Base-by-base conservation (phyloP, 30 jellyfish, hydroid and myxozoan genomes). In the Calvadosia cruxmelitensis region DNA sequence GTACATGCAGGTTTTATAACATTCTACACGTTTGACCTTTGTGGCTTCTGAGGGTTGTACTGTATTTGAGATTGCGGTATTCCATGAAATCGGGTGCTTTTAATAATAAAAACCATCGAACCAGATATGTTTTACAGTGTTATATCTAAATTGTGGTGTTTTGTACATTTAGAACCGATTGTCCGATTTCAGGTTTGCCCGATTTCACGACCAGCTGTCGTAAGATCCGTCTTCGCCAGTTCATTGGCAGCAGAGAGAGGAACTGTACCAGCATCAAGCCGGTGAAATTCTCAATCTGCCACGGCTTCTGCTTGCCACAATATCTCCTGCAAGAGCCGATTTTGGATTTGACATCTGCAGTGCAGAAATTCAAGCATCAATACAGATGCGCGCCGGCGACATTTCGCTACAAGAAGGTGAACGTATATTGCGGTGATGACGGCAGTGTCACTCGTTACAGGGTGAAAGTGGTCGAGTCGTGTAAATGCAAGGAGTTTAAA, bases 231-330 rank as follows among this genome's bases (percentile, higher is more conserved):
- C 61, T 81, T 30, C 51, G 86, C 0, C 72, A 65, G 48, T 81
- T 72, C 68, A 73, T 81, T 5, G 93, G 93, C 7, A 81, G 73
- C 68, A 72, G 67, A 67, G 93, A 81, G 15, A 69, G 93, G 51
- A 81, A 81, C 34, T 81, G 93, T 63, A 81, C 93, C 1, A 81
- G 93, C 50, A 31, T 74, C 33, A 81, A 73, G 49, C 93, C 93
- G 23, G 75, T 81, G 32, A 52, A 80, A 31, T 81, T 70, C 34
- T 66, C 86, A 1, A 64, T 72, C 3, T 81, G 93, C 51, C 76
- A 78, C 26, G 93, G 93, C 31, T 73, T 72, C 28, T 81, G 93
- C 30, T 31, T 81, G 20, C 93, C 93, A n/a, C 51, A 73, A 34
- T 72, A 63, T 70, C 29, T 85, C 25, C 73, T 81, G 66, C 69